Percentiles rank a stretch among this genome's conserved stretches.
Conservation (phyloP, 2,888 invertebrate genomes). For the Drosophila eohydei region DNA sequence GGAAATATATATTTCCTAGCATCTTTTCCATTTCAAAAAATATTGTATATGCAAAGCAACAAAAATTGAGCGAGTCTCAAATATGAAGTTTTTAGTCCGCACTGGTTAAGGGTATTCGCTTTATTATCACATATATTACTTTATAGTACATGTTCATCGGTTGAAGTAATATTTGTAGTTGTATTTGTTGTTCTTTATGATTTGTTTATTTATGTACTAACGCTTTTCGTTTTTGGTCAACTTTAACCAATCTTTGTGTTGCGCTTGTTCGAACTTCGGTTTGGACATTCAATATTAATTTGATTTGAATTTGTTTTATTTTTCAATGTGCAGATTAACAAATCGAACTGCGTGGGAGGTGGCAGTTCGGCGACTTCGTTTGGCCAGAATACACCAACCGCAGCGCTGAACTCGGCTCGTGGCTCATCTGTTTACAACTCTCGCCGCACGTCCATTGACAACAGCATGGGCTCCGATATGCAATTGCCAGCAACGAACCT, state of each 20-base stretch:
- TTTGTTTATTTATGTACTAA: conserved; percentile 54
- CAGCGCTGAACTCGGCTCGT: conserved; percentile 72
- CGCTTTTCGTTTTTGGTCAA: conserved; percentile 54
- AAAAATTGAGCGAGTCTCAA: neutral
- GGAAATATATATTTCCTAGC: neutral
- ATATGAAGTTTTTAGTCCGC: conserved; percentile 8
- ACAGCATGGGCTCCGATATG: conserved; percentile 80
- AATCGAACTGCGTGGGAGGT: conserved; percentile 52
- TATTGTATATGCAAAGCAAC: neutral
- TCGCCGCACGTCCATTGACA: conserved; percentile 83
- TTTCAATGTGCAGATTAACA: conserved; percentile 53
- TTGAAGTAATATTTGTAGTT: conserved; percentile 38
- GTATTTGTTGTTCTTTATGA: conserved; percentile 32
- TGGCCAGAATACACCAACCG: conserved; percentile 81
- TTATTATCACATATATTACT: conserved; percentile 8
- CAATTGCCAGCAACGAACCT: conserved; percentile 75
- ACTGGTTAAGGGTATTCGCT: conserved; percentile 53
- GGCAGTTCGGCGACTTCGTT: conserved; percentile 59
- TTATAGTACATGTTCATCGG: conserved; percentile 18
- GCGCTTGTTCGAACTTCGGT: conserved; percentile 15
- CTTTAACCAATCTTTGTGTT: conserved; percentile 43
- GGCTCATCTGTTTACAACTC: conserved; percentile 84
- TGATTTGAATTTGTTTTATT: neutral
- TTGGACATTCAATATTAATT: neutral
- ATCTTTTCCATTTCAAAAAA: neutral